Percentiles rank a stretch among this genome's conserved stretches.
These are phyloP conservation scores for Caenorhabditis macrosperma DNA, from an alignment of 2,888 invertebrate species.

Conservation along the genomic window DNA sequence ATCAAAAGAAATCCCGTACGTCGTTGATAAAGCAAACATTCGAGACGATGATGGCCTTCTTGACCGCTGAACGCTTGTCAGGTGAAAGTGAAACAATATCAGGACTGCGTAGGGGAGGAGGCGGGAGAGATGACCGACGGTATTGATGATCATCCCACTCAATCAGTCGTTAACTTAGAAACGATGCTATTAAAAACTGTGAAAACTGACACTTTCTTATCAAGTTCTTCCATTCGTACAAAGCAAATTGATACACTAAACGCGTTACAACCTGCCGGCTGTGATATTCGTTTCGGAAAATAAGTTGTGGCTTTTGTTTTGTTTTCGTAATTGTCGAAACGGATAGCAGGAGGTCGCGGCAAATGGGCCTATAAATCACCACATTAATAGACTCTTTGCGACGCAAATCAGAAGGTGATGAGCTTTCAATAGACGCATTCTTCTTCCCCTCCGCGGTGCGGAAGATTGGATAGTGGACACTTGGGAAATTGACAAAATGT, in stretches of 20 bases:
- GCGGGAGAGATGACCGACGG: constrained; percentile 31
- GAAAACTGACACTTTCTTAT: constrained; percentile 61
- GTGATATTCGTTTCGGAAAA: background rate
- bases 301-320: constrained; percentile 40
- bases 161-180: constrained; percentile 42
- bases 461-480: constrained; percentile 32
- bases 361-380: constrained; percentile 49
- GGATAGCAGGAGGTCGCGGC: constrained; percentile 35
- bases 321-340: constrained; percentile 38
- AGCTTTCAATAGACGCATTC: constrained; percentile 27
- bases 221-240: constrained; percentile 36
- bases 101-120: no score
- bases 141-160: constrained; percentile 33
- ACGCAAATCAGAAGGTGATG: constrained; percentile 57
- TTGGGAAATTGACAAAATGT: constrained; percentile 2
- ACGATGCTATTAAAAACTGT: constrained; percentile 57
- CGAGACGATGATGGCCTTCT: constrained; percentile 34
- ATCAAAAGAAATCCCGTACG: constrained; percentile 39
- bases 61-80: constrained; percentile 53
- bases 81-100: constrained; percentile 42
- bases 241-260: constrained; percentile 23
- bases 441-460: background rate
- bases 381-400: constrained; percentile 55
- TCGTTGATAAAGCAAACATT: constrained; percentile 47
- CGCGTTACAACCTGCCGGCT: constrained; percentile 6